Conservation (phyloP, 2,888 invertebrate species). For the Pyrochroa serraticornis region DNA sequence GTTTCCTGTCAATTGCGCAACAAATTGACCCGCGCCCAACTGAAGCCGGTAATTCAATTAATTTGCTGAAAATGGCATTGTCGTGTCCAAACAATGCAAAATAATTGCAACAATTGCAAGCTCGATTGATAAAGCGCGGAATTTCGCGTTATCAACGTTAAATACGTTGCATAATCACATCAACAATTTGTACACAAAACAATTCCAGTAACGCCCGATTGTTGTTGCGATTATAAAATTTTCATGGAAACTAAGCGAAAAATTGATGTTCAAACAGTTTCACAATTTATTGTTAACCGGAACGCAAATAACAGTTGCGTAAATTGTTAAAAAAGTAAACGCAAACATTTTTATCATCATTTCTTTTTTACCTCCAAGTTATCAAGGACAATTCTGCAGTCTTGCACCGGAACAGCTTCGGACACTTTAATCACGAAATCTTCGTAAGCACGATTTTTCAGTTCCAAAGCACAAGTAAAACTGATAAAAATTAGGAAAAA, state of each 20-base stretch:
- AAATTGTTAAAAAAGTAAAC: background rate
- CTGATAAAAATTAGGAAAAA: no score
- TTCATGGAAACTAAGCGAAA: slow-evolving; percentile 8
- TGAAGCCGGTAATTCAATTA: no score
- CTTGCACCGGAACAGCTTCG: slow-evolving; percentile 57
- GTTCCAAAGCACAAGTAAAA: slow-evolving; percentile 39
- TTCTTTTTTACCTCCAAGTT: slow-evolving; percentile 58
- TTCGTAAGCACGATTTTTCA: slow-evolving; percentile 59
- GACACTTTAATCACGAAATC: slow-evolving; percentile 58
- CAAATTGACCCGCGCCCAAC: no score
- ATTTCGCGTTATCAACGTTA: background rate
- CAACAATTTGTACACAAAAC: background rate
- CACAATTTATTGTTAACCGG: slow-evolving; percentile 3
- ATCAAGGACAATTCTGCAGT: slow-evolving; percentile 57
- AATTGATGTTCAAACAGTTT: slow-evolving; percentile 9
- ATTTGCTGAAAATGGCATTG: background rate
- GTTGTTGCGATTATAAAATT: slow-evolving; percentile 4
- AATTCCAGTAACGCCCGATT: background rate
- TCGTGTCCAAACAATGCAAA: background rate
- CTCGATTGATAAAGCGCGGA: background rate
- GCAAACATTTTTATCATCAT: background rate
- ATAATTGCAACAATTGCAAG: background rate
- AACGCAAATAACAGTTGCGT: slow-evolving; percentile 3
- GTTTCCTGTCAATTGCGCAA: no score
- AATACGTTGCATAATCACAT: background rate